Base-by-base conservation (phyloP, 2,888 invertebrate genomes). In the Autographa gamma region DNA sequence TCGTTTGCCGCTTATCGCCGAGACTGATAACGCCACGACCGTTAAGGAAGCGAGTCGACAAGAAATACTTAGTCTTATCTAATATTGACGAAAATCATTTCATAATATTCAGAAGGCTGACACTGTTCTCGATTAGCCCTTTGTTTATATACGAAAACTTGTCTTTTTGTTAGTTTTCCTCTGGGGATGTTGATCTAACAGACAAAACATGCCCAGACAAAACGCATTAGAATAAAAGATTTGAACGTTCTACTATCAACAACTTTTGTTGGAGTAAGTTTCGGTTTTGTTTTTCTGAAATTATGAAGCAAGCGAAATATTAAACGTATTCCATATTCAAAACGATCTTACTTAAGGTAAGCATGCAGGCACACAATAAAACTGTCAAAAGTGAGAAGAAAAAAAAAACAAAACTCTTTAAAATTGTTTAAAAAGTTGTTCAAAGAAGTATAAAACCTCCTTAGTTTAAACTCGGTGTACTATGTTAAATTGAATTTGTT, bases 1-100 rank as follows among this genome's bases (percentile, higher is more conserved):
- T 91, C 91, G 90, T 91, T 92, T 90, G 86, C 87, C 82, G 88
- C 90, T 91, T 92, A 92, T 92, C 92, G 86, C 86, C 84, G 81
- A 73, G 81, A 80, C 88, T 90, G 92, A 92, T 92, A 92, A 90
- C 86, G 86, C 83, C 77, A 76, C 79, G 85, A 77, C 87, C 87
- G 88, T 91, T 89, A 90, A 89, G 87, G 88, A 90, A 90, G 89
- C 88, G 84, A 87, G 86, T 89, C 87, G 88, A 87, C 89, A 88
- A 88, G 89, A 89, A 87, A 89, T 88, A 88, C 85, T 90, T 86
- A 88, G 83, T 77, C 88, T 91, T 91, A 91, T 91, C 90, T 90
- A 74, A 86, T 86, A 90, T 90, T 89, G 90, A 90, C 87, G 87
- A 85, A 84, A 88, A 87, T 85, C 88, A 86, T 88, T 87, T 88